Base-by-base conservation (phyloP, 2,113 vertebrate genomes). In the Eira barbara region DNA sequence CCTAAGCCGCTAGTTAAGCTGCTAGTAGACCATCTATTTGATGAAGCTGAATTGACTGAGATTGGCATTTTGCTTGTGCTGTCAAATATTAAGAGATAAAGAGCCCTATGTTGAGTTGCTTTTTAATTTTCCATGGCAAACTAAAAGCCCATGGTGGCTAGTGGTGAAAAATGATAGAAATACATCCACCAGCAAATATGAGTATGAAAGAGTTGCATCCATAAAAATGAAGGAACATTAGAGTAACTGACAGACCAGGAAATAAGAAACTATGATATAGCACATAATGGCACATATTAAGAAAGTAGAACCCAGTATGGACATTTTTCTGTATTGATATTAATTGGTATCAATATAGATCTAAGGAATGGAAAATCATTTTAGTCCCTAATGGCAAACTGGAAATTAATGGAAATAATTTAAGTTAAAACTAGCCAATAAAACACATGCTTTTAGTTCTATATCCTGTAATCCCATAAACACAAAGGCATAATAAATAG, bases 91-190 rank as follows among this genome's bases (percentile, higher is more conserved):
- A 63, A 92, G 21, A 79, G 49, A 65, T n/a, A 85, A 96, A 94
- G 45, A 45, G 20, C 29, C 36, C 4, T 57, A 29, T 34, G 17
- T 85, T 7, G 2, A 93, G 23, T 55, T 85, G 49, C 42, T 86
- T 97, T 88, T 47, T 89, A 69, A 61, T 94, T 97, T 96, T 93
- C 42, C 34, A 39, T 7, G 18, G 42, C 6, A 85, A 92, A 73
- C 27, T 57, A 79, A 88, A 88, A 91, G 13, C 34, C 36, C 59
- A 49, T 81, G 4, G n/a, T 12, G 39, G 11, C 36, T 88, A 25
- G 20, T 88, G 3, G 45, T 65, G 34, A 93, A 80, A 76, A 36
- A 91, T 67, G 59, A 84, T 29, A 67, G n/a, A 97, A 93, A 52
- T 29, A 69, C 31, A 34, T 39, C 29, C 20, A 63, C 88, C 42